Conservation (phyloP, 2,888 invertebrate genomes). For the Mythimna pallens region DNA sequence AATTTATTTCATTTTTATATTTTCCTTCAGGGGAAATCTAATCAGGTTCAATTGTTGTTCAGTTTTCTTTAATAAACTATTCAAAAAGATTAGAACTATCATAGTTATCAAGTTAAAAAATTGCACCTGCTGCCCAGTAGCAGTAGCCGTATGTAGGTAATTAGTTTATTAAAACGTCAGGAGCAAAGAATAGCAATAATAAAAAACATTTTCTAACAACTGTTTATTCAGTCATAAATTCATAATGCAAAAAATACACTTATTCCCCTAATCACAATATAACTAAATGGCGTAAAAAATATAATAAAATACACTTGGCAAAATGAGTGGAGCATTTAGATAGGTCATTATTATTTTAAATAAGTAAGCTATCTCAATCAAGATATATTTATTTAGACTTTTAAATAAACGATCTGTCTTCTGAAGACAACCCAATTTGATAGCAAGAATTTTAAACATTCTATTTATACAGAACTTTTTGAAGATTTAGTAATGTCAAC, state of each 20-base stretch:
- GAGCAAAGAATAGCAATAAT: not conserved
- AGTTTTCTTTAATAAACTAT: too few species aligned
- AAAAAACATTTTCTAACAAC: constrained; percentile 62
- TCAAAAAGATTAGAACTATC: too few species aligned
- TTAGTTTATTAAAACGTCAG: too few species aligned
- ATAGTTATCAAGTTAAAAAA: too few species aligned
- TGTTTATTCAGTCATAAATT: constrained; percentile 75
- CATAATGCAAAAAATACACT: constrained; percentile 69
- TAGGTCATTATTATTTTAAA: not conserved
- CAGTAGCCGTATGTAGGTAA: not conserved
- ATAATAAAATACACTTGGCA: constrained; percentile 54
- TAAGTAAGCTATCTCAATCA: not conserved
- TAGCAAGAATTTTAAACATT: not conserved
- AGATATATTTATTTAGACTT: too few species aligned
- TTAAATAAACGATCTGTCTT: not conserved
- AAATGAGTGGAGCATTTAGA: constrained; percentile 23
- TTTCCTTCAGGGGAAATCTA: too few species aligned
- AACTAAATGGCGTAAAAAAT: constrained; percentile 71
- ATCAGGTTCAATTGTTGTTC: too few species aligned
- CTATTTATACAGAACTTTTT: too few species aligned
- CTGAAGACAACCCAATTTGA: constrained; percentile 1
- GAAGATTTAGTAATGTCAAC: not conserved
- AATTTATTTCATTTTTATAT: too few species aligned
- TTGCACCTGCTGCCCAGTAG: too few species aligned
- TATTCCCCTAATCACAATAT: constrained; percentile 61